phyloP scores from a whole-genome alignment of 1,140 invertebrate genomes.

The Mycetomoellerius zeteki region DNA sequence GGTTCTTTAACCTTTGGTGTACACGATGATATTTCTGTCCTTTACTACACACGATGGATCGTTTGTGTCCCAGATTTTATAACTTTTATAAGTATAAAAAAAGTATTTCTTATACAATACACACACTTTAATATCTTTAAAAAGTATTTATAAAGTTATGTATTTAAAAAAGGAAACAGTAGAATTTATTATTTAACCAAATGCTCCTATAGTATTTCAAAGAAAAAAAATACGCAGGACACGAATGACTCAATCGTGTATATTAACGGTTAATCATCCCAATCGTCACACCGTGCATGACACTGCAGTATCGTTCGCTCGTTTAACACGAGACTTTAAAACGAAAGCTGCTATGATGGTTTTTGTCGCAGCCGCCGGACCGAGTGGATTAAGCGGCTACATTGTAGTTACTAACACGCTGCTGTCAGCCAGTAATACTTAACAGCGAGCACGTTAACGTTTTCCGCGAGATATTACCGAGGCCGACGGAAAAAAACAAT shows the following conservation, averaged over 20 bases:
- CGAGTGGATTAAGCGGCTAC: conserved; percentile 54
- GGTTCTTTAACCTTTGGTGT: not conserved
- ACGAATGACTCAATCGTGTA: too few relatives aligned
- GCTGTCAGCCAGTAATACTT: conserved; percentile 60
- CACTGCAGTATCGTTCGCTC: conserved; percentile 19
- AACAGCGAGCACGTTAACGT: conserved; percentile 36
- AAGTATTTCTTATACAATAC: too few relatives aligned
- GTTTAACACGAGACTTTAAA: conserved; percentile 45
- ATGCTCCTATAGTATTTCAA: too few relatives aligned
- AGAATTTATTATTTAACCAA: too few relatives aligned
- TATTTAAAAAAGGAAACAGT: too few relatives aligned
- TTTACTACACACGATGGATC: too few relatives aligned
- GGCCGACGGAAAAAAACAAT: conserved; percentile 35
- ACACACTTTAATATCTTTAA: too few relatives aligned
- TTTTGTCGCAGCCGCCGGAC: conserved; percentile 40
- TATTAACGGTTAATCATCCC: conserved; percentile 2
- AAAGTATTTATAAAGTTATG: too few relatives aligned
- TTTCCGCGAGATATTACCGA: conserved; percentile 46
- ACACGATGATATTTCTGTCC: too few relatives aligned
- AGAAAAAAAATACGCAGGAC: too few relatives aligned
- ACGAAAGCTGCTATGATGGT: conserved; percentile 29
- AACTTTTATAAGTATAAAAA: too few relatives aligned
- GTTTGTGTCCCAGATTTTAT: too few relatives aligned
- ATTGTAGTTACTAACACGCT: conserved; percentile 35
- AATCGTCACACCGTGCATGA: not conserved